Evolutionary conservation across 64 coral and sea anemone species (phyloP), one percentile per base, ranked within the genome.

Genomic region (Montipora capricornis): DNA sequence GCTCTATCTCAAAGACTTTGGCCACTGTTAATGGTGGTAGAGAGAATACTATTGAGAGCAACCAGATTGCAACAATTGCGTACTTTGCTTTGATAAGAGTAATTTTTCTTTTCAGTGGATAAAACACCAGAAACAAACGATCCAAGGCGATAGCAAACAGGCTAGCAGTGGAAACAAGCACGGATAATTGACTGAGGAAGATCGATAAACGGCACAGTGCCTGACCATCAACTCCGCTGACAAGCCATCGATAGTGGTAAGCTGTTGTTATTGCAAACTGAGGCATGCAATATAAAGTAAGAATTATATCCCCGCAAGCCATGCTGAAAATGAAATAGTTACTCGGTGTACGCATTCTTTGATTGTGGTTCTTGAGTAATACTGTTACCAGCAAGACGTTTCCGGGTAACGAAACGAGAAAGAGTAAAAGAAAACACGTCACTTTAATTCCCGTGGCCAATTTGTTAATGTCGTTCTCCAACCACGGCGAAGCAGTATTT

Each of bases 311-410:
- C 29, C 29, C 29, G 29, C 29, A 29, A 29, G 29, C 29, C 29
- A 29, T 29, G 29, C 29, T 29, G 29, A 29, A 29, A 29, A 29
- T 29, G 29, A 29, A 29, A 29, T 29, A 29, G 29, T 29, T 29
- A 29, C 29, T 29, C 29, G 29, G 29, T 29, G 29, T 29, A 29
- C 1, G 29, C 29, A 29, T 29, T 29, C 29, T 29, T 0, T 29
- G 29, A 49, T 93, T 93, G 3, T 75, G 60, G 75, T 93, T 93
- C 59, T 93, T 93, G 83, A 78, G 67, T 3, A 93, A 49, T 15
- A 93, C 52, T 3, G 75, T 57, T n/a, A 93, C 66, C 6, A 93
- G 51, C 2, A 79, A 52, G 8, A n/a, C 48, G 74, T 93, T 93
- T 3, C 91, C 83, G 0, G 69, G 12, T 26, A 93, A 52, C 26